Evolutionary conservation across 2,888 invertebrate genomes (phyloP).

Genomic region (Euplexia lucipara): DNA sequence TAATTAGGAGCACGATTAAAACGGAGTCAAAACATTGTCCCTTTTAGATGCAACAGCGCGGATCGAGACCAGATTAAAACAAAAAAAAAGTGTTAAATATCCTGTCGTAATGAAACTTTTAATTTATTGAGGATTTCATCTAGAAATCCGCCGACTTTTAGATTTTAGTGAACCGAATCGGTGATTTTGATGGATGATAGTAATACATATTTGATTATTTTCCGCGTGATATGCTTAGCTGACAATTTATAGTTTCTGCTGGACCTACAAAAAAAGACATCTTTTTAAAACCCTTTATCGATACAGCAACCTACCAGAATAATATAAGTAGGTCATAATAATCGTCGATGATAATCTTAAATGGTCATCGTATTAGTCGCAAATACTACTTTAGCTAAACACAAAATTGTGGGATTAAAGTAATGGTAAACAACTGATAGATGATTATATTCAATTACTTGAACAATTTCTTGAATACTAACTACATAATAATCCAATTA

Average conservation of each 20-base stretch:
- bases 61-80: conserved; percentile 66
- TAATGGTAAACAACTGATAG: conserved; percentile 34
- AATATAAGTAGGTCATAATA: no score
- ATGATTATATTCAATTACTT: conserved; percentile 29
- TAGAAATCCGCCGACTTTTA: conserved; percentile 5
- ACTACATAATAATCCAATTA: conserved; percentile 39
- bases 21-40: conserved; percentile 70
- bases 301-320: no score
- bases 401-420: conserved; percentile 34
- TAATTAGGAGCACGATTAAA: conserved; percentile 79
- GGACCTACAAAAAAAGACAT: no score
- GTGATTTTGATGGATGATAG: background rate
- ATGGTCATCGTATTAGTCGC: background rate
- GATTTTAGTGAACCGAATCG: background rate
- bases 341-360: background rate
- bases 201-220: background rate
- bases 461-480: conserved; percentile 24
- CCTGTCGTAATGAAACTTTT: conserved; percentile 69
- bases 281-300: no score
- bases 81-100: conserved; percentile 64
- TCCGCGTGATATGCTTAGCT: background rate
- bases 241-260: no score
- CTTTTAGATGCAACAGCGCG: conserved; percentile 70
- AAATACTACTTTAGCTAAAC: background rate
- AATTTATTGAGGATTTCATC: conserved; percentile 50